Base-by-base conservation (phyloP, 2,888 invertebrate species). In the Athalia circularis region DNA sequence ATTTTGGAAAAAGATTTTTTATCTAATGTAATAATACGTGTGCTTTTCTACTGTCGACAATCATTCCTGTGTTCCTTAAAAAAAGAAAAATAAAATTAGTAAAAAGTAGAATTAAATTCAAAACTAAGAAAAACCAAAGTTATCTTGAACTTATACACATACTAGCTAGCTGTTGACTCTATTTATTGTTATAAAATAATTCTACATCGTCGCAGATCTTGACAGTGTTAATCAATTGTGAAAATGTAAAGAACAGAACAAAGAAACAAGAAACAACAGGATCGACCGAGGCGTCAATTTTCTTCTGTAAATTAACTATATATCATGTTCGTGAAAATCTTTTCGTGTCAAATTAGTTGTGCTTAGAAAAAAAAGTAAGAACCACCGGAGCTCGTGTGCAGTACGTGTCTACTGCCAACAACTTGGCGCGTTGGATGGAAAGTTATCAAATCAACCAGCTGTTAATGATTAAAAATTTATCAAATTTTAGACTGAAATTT, bases 61-160 rank as follows among this genome's bases (percentile, higher is more conserved):
- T 72, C 72, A 72, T 72, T 72, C 15, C 72, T 59, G 72, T 72
- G 72, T 59, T 72, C 59, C 59, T 72, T 59, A 59, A 47, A 65
- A 15, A 43, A 72, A 13, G n/a, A 59, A 72, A 45, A 48, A 3
- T 9, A 48, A 65, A 48, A 15, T 47, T 7, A 59, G 29, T 47
- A 45, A 11, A 72, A 59, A 72, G 43, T 59, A 29, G 29, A 29
- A 29, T 29, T 29, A 0, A 29, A 29, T 29, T 29, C 29, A 29
- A 29, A 29, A 29, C 0, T 29, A 29, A 29, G 29, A 29, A 29
- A 29, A 29, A 29, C 29, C 2, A 29, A 29, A 29, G 29, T 29
- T 29, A 29, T 29, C 29, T 1, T 2, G 2, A 29, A 29, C 29
- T 29, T 29, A 52, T 29, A 54, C 0, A 45, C 9, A 64, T 43